Conservation (phyloP, 2,797 vertebrate genomes). For the Novumbra hubbsi region DNA sequence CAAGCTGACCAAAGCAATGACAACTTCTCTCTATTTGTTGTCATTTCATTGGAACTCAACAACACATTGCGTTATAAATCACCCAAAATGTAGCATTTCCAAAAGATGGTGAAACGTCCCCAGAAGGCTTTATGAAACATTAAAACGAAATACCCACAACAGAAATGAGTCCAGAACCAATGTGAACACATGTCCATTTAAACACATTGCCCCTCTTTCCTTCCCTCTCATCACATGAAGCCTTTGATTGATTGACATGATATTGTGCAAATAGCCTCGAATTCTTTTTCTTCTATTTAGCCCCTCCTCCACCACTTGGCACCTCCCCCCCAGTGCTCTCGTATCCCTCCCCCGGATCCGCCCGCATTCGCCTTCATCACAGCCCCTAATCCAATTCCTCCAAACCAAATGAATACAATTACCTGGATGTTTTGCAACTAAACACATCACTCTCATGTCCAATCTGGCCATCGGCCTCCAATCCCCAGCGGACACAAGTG, state of each 20-base stretch:
- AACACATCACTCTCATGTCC: slow-evolving; percentile 30
- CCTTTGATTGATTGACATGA: slow-evolving; percentile 53
- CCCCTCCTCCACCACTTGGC: slow-evolving; percentile 13
- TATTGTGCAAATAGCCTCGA: slow-evolving; percentile 50
- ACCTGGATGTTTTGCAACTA: slow-evolving; percentile 48
- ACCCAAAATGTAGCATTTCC: slow-evolving; percentile 23
- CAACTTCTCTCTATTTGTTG: neutral
- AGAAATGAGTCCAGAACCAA: neutral
- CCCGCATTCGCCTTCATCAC: slow-evolving; percentile 19
- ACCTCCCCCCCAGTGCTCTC: slow-evolving; percentile 12
- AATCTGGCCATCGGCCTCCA: slow-evolving; percentile 22
- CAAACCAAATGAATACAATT: slow-evolving; percentile 58
- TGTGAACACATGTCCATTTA: neutral
- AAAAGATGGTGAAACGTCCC: slow-evolving; percentile 8
- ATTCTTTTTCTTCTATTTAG: too few relatives aligned
- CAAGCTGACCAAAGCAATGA: neutral
- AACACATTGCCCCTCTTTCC: neutral
- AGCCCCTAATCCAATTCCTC: slow-evolving; percentile 54
- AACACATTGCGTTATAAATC: neutral
- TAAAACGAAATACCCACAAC: neutral
- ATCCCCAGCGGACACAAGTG: slow-evolving; percentile 28
- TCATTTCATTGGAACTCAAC: neutral
- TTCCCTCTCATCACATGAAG: slow-evolving; percentile 38
- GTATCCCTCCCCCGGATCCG: slow-evolving; percentile 6
- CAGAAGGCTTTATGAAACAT: slow-evolving; percentile 7